Base-by-base conservation (phyloP, 2,797 vertebrate genomes). In the Acanthopagrus latus region DNA sequence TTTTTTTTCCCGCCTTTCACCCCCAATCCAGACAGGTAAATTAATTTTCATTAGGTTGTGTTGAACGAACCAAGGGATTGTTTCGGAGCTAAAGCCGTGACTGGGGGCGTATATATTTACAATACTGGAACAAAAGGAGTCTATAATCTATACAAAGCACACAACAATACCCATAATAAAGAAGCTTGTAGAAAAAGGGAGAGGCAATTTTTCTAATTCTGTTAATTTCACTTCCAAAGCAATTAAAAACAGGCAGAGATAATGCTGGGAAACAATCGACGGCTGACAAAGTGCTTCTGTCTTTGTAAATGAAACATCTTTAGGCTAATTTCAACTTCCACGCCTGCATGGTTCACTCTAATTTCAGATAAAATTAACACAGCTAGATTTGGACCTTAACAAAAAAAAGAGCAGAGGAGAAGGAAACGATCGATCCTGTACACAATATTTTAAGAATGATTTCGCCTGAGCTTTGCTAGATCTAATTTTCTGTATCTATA, bases 181-280 rank as follows among this genome's bases (percentile, higher is more conserved):
- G 96, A 94, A 93, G 95, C 96, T 96, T 93, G 96, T 95, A 88
- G 89, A 94, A 95, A 95, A 95, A 96, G 95, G 95, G 93, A 94
- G 87, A 95, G 94, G 96, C 96, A 95, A 96, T 97, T 97, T 97
- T 96, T 97, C 96, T 97, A 97, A 97, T 96, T 97, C 96, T 94
- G 95, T 96, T 97, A 97, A 97, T 98, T 97, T 97, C 97, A 96
- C 97, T 97, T 97, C 94, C 96, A 96, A 97, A 97, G 95, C 97
- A 98, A 98, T 98, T 98, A 98, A 97, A 97, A 94, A 93, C 91
- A 92, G 90, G 92, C 93, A 91, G 95, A 96, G 97, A 99, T 98
- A 97, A 97, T 94, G 94, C 94, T 95, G 88, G 93, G 95, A 97
- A 97, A 97, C 97, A 96, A 96, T 95, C 87, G 91, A 89, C 88